Percentiles rank a stretch among this genome's conserved stretches.
These are phyloP conservation scores for Polymixis lichenea DNA, from an alignment of 2,888 invertebrate genomes.

Conservation along the genomic window DNA sequence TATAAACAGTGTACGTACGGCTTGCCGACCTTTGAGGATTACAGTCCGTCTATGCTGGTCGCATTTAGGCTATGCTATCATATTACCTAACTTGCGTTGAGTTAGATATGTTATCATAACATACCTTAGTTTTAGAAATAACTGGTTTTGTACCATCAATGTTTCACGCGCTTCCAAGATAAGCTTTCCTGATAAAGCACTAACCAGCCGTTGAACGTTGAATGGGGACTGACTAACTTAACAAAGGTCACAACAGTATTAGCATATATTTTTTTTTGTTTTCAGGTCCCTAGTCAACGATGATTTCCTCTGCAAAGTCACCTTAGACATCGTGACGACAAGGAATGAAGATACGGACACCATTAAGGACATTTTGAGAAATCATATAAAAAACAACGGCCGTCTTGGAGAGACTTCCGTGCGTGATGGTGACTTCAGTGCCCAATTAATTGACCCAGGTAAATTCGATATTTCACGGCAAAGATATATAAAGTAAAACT, in stretches of 20 bases:
- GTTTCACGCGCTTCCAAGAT: neutral
- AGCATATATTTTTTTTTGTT: conserved; percentile 38
- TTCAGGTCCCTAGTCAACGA: conserved; percentile 90
- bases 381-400: conserved; percentile 90
- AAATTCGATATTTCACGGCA: neutral
- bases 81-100: neutral
- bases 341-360: conserved; percentile 89
- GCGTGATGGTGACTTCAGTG: conserved; percentile 91
- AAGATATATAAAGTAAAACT: neutral
- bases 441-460: conserved; percentile 82
- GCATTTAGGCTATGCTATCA: neutral
- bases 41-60: neutral
- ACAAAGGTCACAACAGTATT: neutral
- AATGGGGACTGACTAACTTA: neutral
- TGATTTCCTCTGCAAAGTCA: conserved; percentile 91
- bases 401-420: conserved; percentile 90
- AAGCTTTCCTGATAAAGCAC: neutral
- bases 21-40: conserved; percentile 8
- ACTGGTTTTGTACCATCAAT: neutral
- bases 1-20: neutral
- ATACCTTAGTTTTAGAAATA: neutral
- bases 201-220: neutral
- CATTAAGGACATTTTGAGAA: conserved; percentile 88
- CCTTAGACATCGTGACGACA: conserved; percentile 92
- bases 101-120: neutral